Percentiles rank a stretch among this genome's conserved stretches.
These are phyloP conservation scores for Oscheius sp. DNA, from an alignment of 2,888 invertebrate genomes.

Conservation along the genomic window DNA sequence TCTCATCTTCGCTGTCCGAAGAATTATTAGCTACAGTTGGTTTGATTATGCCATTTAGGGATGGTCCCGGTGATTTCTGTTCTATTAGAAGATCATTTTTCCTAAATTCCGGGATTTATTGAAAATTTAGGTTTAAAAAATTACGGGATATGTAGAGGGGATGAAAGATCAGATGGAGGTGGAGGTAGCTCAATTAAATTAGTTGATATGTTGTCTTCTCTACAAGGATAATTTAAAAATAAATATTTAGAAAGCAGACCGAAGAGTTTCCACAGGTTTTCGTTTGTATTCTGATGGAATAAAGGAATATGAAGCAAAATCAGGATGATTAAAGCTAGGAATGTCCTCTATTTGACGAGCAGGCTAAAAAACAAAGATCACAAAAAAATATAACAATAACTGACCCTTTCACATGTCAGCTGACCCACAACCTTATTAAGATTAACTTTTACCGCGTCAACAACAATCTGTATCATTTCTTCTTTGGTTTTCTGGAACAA, in stretches of 20 bases:
- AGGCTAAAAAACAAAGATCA: background rate
- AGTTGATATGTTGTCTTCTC: no score
- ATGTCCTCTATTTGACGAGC: background rate
- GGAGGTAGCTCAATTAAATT: no score
- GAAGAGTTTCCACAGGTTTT: background rate
- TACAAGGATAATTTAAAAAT: background rate
- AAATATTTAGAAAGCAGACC: background rate
- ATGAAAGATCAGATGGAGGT: no score
- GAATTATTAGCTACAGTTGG: no score
- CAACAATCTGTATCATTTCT: conserved; percentile 2
- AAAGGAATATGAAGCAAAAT: background rate
- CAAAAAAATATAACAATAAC: background rate
- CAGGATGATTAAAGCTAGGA: background rate
- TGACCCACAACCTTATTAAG: background rate
- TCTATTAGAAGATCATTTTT: no score
- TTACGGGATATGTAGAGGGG: no score
- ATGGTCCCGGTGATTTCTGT: no score
- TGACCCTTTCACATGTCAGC: conserved; percentile 6
- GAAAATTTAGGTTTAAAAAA: no score
- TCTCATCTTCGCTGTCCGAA: no score
- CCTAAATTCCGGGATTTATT: no score
- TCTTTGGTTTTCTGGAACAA: conserved; percentile 6
- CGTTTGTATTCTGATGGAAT: background rate
- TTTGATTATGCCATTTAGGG: no score
- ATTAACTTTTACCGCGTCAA: background rate